Conservation (phyloP, 2,113 vertebrate species). For the Numida meleagris region DNA sequence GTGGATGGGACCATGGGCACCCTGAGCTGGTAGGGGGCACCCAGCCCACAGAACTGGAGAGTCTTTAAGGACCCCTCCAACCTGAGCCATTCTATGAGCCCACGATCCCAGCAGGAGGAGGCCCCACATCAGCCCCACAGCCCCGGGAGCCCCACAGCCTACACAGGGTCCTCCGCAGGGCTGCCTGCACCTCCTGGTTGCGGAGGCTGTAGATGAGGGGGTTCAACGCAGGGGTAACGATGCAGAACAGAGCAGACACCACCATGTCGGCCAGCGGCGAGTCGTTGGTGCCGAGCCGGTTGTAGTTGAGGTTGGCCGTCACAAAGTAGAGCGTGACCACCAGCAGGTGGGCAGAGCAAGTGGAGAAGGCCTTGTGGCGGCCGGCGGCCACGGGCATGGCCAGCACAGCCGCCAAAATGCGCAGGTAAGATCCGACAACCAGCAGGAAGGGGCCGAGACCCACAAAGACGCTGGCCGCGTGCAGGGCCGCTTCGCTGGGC, state of each 20-base stretch:
- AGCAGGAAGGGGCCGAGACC: conserved; percentile 32
- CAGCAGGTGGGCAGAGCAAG: not conserved
- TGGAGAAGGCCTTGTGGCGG: conserved; percentile 45
- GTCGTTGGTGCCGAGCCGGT: not conserved
- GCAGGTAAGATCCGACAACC: not conserved
- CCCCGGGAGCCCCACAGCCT: fast-evolving
- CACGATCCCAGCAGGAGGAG: no score
- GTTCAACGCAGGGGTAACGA: conserved; percentile 14
- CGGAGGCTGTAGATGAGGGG: conserved; percentile 47
- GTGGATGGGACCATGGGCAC: no score
- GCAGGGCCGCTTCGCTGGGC: not conserved
- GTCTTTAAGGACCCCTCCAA: no score
- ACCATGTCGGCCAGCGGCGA: fast-evolving
- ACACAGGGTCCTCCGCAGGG: not conserved
- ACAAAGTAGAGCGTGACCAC: conserved; percentile 10
- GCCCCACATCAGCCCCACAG: fast-evolving
- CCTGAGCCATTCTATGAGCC: no score
- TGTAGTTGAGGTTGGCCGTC: conserved; percentile 25
- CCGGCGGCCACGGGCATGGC: not conserved
- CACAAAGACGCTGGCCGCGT: not conserved
- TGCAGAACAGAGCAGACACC: not conserved
- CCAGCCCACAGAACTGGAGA: no score
- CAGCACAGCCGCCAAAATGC: not conserved
- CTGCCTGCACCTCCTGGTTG: not conserved
- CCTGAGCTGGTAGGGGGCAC: no score